Base-by-base conservation (phyloP, 2,888 invertebrate genomes). In the Allacma fusca region DNA sequence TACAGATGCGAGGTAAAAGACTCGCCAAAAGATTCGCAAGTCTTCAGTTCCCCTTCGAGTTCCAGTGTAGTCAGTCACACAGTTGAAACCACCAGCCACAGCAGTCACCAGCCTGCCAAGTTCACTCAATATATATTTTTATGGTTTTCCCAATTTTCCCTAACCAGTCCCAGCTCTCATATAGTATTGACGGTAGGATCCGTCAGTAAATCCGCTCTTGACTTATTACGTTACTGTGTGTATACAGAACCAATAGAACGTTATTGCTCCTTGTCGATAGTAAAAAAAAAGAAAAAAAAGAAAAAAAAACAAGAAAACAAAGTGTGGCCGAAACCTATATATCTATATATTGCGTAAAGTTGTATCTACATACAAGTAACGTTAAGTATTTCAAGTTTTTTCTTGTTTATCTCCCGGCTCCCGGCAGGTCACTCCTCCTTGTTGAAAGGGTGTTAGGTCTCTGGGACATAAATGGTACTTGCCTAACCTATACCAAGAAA, bases 21-120 rank as follows among this genome's bases (percentile, higher is more conserved):
- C 59, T 73, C 73, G 62, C 40, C 73, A 73, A 73, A 73, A 73
- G 64, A 73, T 73, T 73, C 73, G 64, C 73, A 34, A 73, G 73
- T 73, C 73, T 19, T 26, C 64, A 73, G 73, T 73, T 64, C 64
- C 73, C 64, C 64, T 64, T 64, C 19, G 64, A 64, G 64, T 34
- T 73, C 64, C 73, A 34, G 64, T 23, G 43, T 26, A 62, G 73
- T 24, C 62, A 73, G 34, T 40, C 64, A 24, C 19, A 5, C 34
- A 34, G 9, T 9, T 34, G 4, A 9, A 34, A 34, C 34, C 34
- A 34, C 9, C 34, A 34, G 4, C 34, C 34, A 7, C 34, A 34
- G 9, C 67, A 26, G 24, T 62, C 62, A 62, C 21, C 16, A 64
- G 2, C 16, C 19, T 26, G 23, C 64, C 64, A 64, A 21, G 26